Conservation (phyloP, 2,888 invertebrate genomes). For the Torymus aiolomorphi region DNA sequence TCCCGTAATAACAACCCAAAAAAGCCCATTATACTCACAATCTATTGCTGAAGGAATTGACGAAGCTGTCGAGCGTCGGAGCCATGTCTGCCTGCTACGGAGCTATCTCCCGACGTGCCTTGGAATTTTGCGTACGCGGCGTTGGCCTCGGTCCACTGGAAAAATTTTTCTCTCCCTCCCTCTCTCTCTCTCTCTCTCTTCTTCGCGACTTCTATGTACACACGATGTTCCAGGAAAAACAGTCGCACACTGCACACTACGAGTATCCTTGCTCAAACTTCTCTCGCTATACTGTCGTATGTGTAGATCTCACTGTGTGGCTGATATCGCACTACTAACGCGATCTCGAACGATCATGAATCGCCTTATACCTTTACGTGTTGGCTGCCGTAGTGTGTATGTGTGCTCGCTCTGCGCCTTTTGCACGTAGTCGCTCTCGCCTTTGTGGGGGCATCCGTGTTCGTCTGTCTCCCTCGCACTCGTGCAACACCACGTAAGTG, state of each 20-base stretch:
- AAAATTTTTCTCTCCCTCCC: not conserved
- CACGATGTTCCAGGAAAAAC: no score
- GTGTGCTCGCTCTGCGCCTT: no score
- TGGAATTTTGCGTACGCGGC: constrained; percentile 57
- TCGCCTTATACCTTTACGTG: constrained; percentile 57
- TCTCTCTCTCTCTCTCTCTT: not conserved
- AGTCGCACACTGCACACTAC: no score
- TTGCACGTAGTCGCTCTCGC: not conserved
- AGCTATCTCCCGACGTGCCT: constrained; percentile 49
- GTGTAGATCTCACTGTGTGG: no score
- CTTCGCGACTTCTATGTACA: no score
- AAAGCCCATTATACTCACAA: constrained; percentile 79
- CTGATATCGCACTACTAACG: not conserved
- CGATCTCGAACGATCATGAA: constrained; percentile 68
- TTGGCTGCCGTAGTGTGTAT: no score
- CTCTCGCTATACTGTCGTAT: no score
- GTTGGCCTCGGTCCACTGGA: not conserved
- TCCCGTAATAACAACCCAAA: not conserved
- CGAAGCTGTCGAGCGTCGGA: constrained; percentile 80
- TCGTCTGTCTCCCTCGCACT: constrained; percentile 35
- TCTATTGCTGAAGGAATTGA: constrained; percentile 83
- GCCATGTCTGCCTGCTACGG: constrained; percentile 75
- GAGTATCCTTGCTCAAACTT: no score
- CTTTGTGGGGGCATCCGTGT: constrained; percentile 14
- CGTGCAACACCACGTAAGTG: not conserved